Evolutionary conservation across 2,888 invertebrate genomes (phyloP), one percentile per base, ranked within the genome.

Genomic region (Hydriomena furcata): DNA sequence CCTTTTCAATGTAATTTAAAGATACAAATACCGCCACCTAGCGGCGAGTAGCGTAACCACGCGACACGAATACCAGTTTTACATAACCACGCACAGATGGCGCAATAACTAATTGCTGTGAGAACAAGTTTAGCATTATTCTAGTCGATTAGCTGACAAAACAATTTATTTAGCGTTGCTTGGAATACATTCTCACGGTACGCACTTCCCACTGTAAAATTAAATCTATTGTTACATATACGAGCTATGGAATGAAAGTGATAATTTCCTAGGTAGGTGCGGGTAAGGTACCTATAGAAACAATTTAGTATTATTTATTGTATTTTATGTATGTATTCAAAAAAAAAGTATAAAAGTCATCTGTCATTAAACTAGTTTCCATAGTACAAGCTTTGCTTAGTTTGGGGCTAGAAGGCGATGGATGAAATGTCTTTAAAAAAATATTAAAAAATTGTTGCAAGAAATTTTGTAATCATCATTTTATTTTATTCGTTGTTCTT

Each of bases 41-140:
- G 6, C 50, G 46, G 20, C 52, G 11, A 61, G 37, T 60, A 61
- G 63, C 36, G 6, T 10, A 55, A 69, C 59, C 52, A 47, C 35
- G 25, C 51, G 49, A 54, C 58, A 55, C 49, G 47, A 54, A 60
- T 61, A 51, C 40, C 49, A 58, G 55, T 47, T 56, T 68, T 73
- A 63, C 57, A 51, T 52, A 66, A 68, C 13, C 1, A 20, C 6
- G 12, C 52, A 58, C 59, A 81, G 81, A 76, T 82, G 82, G 66
- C 82, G 75, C 64, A 76, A 78, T 51, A 47, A 4, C 46, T 60
- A 55, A 50, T 49, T 51, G 61, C 4, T 17, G 64, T 70, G 68
- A 52, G 68, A 76, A 73, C 46, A 28, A 12, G 53, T 58, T 59
- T 63, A 58, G 13, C 20, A 47, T 52, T 57, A 60, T 52, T 58